phyloP scores from a whole-genome alignment of 2,113 vertebrate species.

The Chiloscyllium plagiosum region DNA sequence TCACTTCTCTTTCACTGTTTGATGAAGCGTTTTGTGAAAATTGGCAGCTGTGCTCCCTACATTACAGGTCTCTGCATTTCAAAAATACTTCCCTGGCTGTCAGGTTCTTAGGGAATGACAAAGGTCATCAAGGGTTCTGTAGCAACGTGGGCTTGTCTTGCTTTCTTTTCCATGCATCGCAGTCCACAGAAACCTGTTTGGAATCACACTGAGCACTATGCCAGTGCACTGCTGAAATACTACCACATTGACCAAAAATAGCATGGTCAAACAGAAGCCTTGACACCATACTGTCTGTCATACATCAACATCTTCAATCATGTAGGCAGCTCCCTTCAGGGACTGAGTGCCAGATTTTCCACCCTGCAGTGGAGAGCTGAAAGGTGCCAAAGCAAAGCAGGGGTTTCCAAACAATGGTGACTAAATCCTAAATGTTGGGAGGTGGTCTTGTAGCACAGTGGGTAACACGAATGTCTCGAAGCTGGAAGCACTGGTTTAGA shows the following conservation, averaged over 20 bases:
- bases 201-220: neutral
- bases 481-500: too few relatives aligned
- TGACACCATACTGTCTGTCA: neutral
- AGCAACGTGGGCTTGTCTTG: neutral
- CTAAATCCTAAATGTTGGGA: neutral
- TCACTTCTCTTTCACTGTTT: neutral
- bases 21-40: neutral
- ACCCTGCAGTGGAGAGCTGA: neutral
- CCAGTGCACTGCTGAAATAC: neutral
- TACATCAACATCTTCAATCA: neutral
- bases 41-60: neutral
- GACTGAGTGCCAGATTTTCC: neutral
- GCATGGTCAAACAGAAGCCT: neutral
- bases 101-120: neutral
- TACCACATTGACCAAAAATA: neutral
- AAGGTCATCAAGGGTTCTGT: too few relatives aligned
- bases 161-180: neutral
- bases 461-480: too few relatives aligned
- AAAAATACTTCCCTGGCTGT: too few relatives aligned
- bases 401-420: neutral
- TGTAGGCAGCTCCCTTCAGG: neutral
- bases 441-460: too few relatives aligned
- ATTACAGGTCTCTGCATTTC: too few relatives aligned
- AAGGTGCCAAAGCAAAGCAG: neutral
- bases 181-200: too few relatives aligned